A percentile compares a stretch with the other conserved stretches of the same genome.
These are phyloP conservation scores for Synanthedon andrenaeformis DNA, from an alignment of 2,888 invertebrate species.

Conservation along the genomic window DNA sequence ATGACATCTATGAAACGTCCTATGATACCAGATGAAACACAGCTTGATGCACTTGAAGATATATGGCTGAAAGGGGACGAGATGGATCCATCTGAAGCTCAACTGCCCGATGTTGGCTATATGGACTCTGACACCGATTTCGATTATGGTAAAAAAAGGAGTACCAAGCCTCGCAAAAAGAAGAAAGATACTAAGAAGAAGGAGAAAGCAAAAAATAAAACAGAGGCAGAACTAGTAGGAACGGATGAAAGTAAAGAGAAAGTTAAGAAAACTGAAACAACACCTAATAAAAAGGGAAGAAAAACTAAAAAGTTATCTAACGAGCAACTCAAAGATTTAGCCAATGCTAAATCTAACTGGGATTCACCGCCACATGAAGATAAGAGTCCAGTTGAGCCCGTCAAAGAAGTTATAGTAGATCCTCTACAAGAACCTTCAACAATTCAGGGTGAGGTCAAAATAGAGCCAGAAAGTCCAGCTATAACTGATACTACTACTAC, in stretches of 20 bases:
- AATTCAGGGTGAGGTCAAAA: slow-evolving; percentile 5
- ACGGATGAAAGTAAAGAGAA: slow-evolving; percentile 10
- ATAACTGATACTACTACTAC: slow-evolving; percentile 1
- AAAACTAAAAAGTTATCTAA: slow-evolving; percentile 45
- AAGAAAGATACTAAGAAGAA: slow-evolving; percentile 25
- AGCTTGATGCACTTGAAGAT: slow-evolving; percentile 80
- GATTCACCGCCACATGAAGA: slow-evolving; percentile 45
- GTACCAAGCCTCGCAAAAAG: slow-evolving; percentile 30
- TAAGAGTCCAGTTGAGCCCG: not conserved
- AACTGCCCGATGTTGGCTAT: slow-evolving; percentile 56
- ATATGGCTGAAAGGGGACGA: slow-evolving; percentile 86
- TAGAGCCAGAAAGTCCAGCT: slow-evolving; percentile 5
- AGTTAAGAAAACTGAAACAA: not conserved
- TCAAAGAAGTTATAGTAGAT: not conserved
- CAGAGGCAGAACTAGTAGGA: slow-evolving; percentile 1
- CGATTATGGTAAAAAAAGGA: slow-evolving; percentile 47
- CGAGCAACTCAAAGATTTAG: slow-evolving; percentile 43
- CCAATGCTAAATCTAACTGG: slow-evolving; percentile 44
- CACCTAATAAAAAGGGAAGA: slow-evolving; percentile 9
- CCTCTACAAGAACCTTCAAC: slow-evolving; percentile 11
- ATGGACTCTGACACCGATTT: slow-evolving; percentile 62
- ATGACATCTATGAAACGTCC: slow-evolving; percentile 61
- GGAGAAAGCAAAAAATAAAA: slow-evolving; percentile 12
- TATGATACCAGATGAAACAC: slow-evolving; percentile 75
- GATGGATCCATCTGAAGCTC: slow-evolving; percentile 72